Evolutionary conservation across 1,140 invertebrate genomes (phyloP), one percentile per base, ranked within the genome.

Genomic region (Ceratosolen solmsi): DNA sequence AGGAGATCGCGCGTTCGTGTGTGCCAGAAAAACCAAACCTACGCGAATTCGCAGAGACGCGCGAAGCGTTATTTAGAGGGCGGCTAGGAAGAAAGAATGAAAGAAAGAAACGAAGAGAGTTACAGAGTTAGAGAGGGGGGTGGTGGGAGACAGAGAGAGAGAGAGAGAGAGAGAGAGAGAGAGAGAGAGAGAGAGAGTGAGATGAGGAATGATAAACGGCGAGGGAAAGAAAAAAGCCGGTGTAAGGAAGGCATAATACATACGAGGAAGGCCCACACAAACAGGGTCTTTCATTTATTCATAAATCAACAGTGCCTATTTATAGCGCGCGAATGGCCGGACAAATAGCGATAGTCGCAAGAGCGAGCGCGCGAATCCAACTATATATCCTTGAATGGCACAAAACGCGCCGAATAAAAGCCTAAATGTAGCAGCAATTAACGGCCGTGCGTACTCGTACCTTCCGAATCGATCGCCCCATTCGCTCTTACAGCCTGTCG

Each of bases 221-320:
- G 27, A 38, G 30, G 63, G 36, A n/a, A 68, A 38, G 33, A 68
- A 68, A 38, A 13, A 68, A 38, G 41, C 13, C n/a, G 41, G 41
- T 17, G 70, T 3, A 41, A 11, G 25, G 63, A 36, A 46, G 46
- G 80, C 83, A n/a, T n/a, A n/a, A n/a, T n/a, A n/a, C n/a, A n/a
- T n/a, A n/a, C n/a, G n/a, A n/a, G n/a, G n/a, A n/a, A n/a, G n/a
- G n/a, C 73, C 79, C 65, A 84, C 85, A 86, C 83, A 86, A 85
- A 84, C 84, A 82, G 85, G 85, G 85, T 87, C 86, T 88, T 89
- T 88, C 86, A 87, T 89, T 89, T 90, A 89, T 89, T 89, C 88
- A 87, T 89, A 90, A 90, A 90, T 90, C 88, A 90, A 89, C 88
- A 86, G 85, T 74, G 71, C 4, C 87, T 90, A 89, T 89, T 89